phyloP scores from a whole-genome alignment of 2,113 vertebrate species.

The Pseudorhombus dupliciocellatus region DNA sequence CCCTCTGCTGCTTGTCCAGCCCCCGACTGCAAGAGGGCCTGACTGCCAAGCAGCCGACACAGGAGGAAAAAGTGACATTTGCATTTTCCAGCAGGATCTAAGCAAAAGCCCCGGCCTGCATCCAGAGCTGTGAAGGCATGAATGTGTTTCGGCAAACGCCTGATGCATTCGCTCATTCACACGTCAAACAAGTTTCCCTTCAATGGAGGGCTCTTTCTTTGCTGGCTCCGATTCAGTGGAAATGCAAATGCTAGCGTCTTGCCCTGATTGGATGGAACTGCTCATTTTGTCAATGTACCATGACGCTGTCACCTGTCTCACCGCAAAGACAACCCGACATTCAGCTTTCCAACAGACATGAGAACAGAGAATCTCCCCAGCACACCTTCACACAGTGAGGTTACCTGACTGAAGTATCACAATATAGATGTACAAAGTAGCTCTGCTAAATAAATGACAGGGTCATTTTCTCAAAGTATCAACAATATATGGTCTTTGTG shows the following conservation, averaged over 20 bases:
- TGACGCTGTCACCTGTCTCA: slow-evolving; percentile 56
- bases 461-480: too few relatives aligned
- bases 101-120: slow-evolving; percentile 41
- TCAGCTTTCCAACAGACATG: slow-evolving; percentile 23
- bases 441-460: neutral
- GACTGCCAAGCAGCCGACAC: slow-evolving; percentile 43
- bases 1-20: neutral
- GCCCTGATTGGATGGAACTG: slow-evolving; percentile 46
- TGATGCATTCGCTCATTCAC: slow-evolving; percentile 63
- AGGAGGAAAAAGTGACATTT: slow-evolving; percentile 59
- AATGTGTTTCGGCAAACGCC: slow-evolving; percentile 55
- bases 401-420: neutral
- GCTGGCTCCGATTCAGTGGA: slow-evolving; percentile 52
- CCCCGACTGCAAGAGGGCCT: slow-evolving; percentile 30
- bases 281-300: slow-evolving; percentile 53
- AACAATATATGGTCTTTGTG: too few relatives aligned
- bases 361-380: neutral
- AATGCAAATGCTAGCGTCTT: slow-evolving; percentile 55
- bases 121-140: slow-evolving; percentile 53
- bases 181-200: slow-evolving; percentile 64
- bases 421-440: neutral
- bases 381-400: slow-evolving; percentile 21
- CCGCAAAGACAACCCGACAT: slow-evolving; percentile 28
- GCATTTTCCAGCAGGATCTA: slow-evolving; percentile 64
- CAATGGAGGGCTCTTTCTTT: slow-evolving; percentile 52